Evolutionary conservation across 1,140 invertebrate genomes (phyloP).

Genomic region (Nasonia longicornis): DNA sequence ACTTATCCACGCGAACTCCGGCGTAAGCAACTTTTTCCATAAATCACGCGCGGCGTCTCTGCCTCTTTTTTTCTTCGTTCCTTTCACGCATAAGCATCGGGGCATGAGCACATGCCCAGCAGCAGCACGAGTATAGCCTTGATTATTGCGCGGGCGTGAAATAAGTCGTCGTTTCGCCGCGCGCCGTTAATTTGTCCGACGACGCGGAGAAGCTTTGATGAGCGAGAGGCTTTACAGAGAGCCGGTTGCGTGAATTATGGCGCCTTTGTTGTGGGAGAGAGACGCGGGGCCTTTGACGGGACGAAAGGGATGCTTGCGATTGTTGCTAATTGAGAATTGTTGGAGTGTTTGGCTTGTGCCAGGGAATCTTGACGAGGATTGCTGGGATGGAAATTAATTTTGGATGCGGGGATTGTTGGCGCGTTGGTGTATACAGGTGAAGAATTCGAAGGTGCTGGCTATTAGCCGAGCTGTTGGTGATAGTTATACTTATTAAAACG

Average conservation of each 20-base stretch:
- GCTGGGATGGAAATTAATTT: neutral
- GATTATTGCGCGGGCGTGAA: conserved; percentile 13
- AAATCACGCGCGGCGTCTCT: neutral
- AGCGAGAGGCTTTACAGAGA: neutral
- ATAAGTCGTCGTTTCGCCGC: conserved; percentile 5
- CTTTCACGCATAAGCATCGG: neutral
- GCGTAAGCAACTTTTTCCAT: neutral
- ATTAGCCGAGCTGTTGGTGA: no score
- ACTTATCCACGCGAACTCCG: neutral
- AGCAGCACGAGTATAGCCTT: neutral
- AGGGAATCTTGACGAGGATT: neutral
- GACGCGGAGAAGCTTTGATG: neutral
- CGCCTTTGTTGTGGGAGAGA: neutral
- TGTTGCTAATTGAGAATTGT: neutral
- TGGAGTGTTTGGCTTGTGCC: neutral
- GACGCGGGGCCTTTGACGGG: neutral
- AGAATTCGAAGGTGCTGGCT: neutral
- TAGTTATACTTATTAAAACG: no score
- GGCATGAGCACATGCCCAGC: neutral
- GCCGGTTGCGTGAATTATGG: neutral
- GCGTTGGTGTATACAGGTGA: neutral
- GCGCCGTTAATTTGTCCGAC: neutral
- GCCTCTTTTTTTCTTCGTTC: neutral
- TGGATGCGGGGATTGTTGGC: neutral
- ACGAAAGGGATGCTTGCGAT: neutral